Evolutionary conservation across 2,797 vertebrate species (phyloP).

Genomic region (Glyptemys insculpta): DNA sequence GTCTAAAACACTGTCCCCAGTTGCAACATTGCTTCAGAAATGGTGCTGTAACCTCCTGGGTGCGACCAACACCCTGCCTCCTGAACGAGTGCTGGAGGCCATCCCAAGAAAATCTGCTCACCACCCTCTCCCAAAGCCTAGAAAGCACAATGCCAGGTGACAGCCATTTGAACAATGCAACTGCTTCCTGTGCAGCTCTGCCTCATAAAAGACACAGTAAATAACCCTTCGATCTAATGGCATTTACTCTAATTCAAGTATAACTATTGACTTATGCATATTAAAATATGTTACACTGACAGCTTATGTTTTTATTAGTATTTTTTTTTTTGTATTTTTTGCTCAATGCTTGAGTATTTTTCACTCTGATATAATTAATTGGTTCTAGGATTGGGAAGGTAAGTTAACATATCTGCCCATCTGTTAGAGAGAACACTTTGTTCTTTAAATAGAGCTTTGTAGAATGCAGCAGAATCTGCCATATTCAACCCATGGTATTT

Average conservation of each 20-base stretch:
- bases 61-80: not conserved
- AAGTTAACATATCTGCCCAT: not conserved
- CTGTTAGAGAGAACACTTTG: not conserved
- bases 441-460: slow-evolving; percentile 22
- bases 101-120: not conserved
- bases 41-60: rapidly evolving
- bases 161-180: not conserved
- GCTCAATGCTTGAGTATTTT: not conserved
- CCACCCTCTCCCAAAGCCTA: not conserved
- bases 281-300: not conserved
- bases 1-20: not conserved
- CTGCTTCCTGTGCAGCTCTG: not conserved
- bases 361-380: slow-evolving; percentile 17
- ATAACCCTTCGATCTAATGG: not conserved
- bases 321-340: not conserved
- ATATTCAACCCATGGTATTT: not conserved
- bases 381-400: not conserved
- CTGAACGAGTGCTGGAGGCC: not conserved
- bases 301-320: not conserved
- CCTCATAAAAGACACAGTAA: not conserved
- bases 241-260: not conserved
- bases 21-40: not conserved
- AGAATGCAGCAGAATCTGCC: not conserved
- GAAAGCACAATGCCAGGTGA: not conserved
- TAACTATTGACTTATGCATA: not conserved